Percentiles rank a stretch among this genome's conserved stretches.
These are phyloP conservation scores for Saccostrea echinata DNA, from an alignment of 1,140 invertebrate species.

Conservation along the genomic window DNA sequence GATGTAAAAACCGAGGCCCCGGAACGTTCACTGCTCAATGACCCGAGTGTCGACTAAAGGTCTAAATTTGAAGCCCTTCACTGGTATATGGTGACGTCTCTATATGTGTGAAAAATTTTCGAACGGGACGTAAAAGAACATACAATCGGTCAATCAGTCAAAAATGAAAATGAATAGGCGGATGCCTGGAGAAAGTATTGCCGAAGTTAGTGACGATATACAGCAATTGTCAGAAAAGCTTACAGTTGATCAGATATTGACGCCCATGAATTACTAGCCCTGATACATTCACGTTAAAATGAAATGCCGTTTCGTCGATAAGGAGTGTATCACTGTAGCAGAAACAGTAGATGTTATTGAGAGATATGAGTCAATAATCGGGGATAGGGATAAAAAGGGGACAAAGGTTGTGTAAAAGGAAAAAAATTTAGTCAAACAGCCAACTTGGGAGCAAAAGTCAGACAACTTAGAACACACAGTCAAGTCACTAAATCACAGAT, in stretches of 20 bases:
- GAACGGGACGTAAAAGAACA: no score
- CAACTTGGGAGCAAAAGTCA: not conserved
- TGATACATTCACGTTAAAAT: slow-evolving; percentile 48
- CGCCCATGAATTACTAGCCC: slow-evolving; percentile 46
- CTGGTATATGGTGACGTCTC: no score
- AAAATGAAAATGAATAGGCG: slow-evolving; percentile 24
- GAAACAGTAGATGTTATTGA: slow-evolving; percentile 52
- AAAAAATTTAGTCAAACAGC: no score
- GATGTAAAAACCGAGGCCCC: no score
- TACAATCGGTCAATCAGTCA: no score
- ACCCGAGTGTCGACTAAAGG: no score
- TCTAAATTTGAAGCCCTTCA: no score
- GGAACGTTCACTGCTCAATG: no score
- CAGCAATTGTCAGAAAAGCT: not conserved
- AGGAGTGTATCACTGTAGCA: slow-evolving; percentile 36
- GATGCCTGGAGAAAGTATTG: slow-evolving; percentile 1
- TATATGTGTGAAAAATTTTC: no score
- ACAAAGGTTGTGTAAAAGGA: not conserved
- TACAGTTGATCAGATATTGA: no score
- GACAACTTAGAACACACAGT: not conserved
- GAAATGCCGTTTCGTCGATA: slow-evolving; percentile 49
- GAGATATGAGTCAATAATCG: slow-evolving; percentile 41
- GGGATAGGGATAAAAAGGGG: slow-evolving; percentile 31
- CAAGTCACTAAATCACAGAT: not conserved
- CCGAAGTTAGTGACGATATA: slow-evolving; percentile 19